Evolutionary conservation across 2,888 invertebrate species (phyloP).

Genomic region (Pristionchus entomophagus): DNA sequence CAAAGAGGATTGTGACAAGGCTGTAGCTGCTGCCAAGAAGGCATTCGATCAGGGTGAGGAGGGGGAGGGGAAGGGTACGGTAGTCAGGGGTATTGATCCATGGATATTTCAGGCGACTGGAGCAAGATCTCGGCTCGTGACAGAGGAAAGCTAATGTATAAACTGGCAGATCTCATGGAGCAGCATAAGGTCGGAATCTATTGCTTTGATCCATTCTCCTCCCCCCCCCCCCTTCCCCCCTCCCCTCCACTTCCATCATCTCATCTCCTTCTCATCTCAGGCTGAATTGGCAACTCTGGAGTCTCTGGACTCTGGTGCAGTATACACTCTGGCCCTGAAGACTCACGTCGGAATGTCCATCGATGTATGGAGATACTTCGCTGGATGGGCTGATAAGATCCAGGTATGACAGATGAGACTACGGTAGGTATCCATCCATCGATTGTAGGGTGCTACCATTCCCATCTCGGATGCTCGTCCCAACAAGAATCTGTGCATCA

Average conservation of each 20-base stretch:
- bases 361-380: slow-evolving; percentile 95
- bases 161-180: slow-evolving; percentile 94
- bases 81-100: not conserved
- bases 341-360: slow-evolving; percentile 98
- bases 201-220: too few species aligned
- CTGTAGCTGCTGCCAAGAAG: slow-evolving; percentile 88
- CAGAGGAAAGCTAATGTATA: slow-evolving; percentile 87
- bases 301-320: slow-evolving; percentile 93
- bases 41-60: slow-evolving; percentile 55
- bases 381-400: slow-evolving; percentile 95
- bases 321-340: slow-evolving; percentile 94
- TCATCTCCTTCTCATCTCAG: slow-evolving; percentile 7
- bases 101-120: slow-evolving; percentile 89
- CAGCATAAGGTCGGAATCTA: slow-evolving; percentile 84
- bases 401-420: slow-evolving; percentile 79
- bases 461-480: slow-evolving; percentile 93
- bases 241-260: not conserved
- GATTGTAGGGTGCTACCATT: slow-evolving; percentile 85
- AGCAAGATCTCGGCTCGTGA: slow-evolving; percentile 93
- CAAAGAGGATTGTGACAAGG: slow-evolving; percentile 87
- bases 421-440: not conserved
- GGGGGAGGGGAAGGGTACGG: not conserved
- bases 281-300: slow-evolving; percentile 96
- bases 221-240: too few species aligned
- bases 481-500: slow-evolving; percentile 89